Base-by-base conservation (phyloP, 2,113 vertebrate genomes). In the Antigone vipio region DNA sequence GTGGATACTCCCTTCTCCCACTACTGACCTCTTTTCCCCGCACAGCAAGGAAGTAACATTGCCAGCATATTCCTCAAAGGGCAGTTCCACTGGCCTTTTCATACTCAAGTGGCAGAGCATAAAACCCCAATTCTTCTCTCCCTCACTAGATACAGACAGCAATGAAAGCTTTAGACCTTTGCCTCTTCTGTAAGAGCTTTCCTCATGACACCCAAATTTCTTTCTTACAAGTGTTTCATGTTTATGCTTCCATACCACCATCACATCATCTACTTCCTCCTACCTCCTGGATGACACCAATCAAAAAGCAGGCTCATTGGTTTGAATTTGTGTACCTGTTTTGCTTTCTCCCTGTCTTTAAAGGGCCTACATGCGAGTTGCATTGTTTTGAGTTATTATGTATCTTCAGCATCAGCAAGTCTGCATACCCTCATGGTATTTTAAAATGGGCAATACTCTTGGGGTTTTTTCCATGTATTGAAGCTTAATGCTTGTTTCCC, bases 381-480 rank as follows among this genome's bases (percentile, higher is more conserved):
- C 24, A 27, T 3, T 44, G 7, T 34, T n/a, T 10, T 10, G 6
- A 59, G 35, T 50, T 34, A 62, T 4, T 52, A 40, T 15, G 87
- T 7, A 35, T 45, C 19, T 69, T 72, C 42, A 66, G 2, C 3
- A 44, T 13, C 35, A 59, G 8, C 6, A 83, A 69, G 18, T 22
- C 35, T 44, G 18, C 11, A n/a, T 4, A 53, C 15, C 7, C 34
- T 53, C 7, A 10, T 0, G 5, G 4, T 53, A 80, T 45, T 88
- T 79, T 56, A 27, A 34, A 89, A 82, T 2, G 6, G 19, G 6
- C 67, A 68, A 60, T 26, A 53, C 9, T 24, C 12, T 32, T 6
- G 2, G 3, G 0, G 16, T 49, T 22, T 18, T 22, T 50, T 74
- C 11, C 14, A 32, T 0, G 2, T 26, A n/a, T 7, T 30, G 40